These are phyloP conservation scores for Bombus superbus DNA, from an alignment of 1,140 invertebrate genomes.

Conservation along the genomic window DNA sequence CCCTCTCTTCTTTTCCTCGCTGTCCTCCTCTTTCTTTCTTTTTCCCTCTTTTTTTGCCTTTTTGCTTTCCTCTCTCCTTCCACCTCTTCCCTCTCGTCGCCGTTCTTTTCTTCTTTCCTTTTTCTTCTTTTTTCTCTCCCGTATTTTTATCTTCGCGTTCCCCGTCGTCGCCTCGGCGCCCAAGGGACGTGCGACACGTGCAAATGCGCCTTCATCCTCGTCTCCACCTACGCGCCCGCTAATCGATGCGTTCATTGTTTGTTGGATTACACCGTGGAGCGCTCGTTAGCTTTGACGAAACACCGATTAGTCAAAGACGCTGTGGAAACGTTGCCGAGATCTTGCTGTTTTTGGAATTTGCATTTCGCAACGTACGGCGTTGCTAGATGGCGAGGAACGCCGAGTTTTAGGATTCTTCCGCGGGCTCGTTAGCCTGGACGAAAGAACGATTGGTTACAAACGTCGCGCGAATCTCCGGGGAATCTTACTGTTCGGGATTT, in stretches of 20 bases:
- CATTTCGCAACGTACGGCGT: background rate
- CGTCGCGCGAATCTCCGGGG: too few relatives aligned
- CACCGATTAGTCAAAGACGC: background rate
- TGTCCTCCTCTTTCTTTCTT: background rate
- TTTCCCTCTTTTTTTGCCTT: background rate
- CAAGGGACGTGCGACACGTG: slow-evolving; percentile 56
- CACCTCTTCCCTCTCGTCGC: background rate
- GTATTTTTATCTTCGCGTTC: slow-evolving; percentile 15
- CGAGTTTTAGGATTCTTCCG: too few relatives aligned
- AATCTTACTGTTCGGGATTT: too few relatives aligned
- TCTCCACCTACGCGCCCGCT: slow-evolving; percentile 2
- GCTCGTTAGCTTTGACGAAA: background rate
- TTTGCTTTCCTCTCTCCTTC: background rate
- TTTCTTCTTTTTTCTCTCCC: background rate
- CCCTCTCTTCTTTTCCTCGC: background rate
- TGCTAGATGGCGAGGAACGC: too few relatives aligned
- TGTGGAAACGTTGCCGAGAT: background rate
- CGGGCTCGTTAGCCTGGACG: too few relatives aligned
- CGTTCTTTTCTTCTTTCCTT: background rate
- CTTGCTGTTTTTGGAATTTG: background rate
- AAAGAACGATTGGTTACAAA: too few relatives aligned
- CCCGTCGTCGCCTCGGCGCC: slow-evolving; percentile 5
- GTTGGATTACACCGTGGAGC: background rate
- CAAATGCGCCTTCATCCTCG: slow-evolving; percentile 36
- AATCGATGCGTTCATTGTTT: slow-evolving; percentile 30